Percentiles rank a stretch among this genome's conserved stretches.
Evolutionary conservation across 2,888 invertebrate genomes (phyloP).

Genomic region (Ethmia dodecea): DNA sequence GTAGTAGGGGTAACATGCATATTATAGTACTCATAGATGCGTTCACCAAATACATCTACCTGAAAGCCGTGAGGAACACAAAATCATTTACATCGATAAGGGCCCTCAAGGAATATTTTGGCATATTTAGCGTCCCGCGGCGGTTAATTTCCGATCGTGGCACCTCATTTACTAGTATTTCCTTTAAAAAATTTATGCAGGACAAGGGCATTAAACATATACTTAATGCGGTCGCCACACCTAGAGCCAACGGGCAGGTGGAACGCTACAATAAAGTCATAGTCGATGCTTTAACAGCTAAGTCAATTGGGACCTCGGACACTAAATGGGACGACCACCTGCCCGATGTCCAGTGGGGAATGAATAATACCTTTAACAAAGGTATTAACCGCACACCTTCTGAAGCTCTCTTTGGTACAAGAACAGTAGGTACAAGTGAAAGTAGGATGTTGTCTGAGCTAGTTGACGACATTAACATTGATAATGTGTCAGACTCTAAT

Average conservation of each 20-base stretch:
- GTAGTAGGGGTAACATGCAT: constrained; percentile 9
- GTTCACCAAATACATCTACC: constrained; percentile 6
- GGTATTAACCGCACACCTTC: constrained; percentile 7
- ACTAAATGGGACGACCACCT: constrained; percentile 11
- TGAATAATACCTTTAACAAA: constrained; percentile 15
- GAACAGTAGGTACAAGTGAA: constrained; percentile 1
- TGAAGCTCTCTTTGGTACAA: constrained; percentile 11
- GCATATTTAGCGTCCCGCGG: not conserved
- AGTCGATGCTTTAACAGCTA: constrained; percentile 3
- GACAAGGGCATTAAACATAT: constrained; percentile 24
- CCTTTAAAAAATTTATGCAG: constrained; percentile 30
- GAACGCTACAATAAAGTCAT: constrained; percentile 13
- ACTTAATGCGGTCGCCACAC: constrained; percentile 24
- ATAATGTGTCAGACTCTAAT: no score
- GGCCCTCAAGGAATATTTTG: not conserved
- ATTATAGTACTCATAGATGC: constrained; percentile 7
- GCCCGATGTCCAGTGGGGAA: constrained; percentile 13
- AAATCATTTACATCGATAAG: not conserved
- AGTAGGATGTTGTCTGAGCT: no score
- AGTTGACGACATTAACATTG: no score
- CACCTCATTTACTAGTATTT: constrained; percentile 36
- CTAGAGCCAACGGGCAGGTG: constrained; percentile 29
- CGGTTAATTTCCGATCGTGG: constrained; percentile 15
- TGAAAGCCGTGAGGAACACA: constrained; percentile 5
- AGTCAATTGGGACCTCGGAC: constrained; percentile 4